Percentiles rank a stretch among this genome's conserved stretches.
Evolutionary conservation across 1,140 invertebrate species (phyloP).

Genomic region (Cyphomyrmex costatus): DNA sequence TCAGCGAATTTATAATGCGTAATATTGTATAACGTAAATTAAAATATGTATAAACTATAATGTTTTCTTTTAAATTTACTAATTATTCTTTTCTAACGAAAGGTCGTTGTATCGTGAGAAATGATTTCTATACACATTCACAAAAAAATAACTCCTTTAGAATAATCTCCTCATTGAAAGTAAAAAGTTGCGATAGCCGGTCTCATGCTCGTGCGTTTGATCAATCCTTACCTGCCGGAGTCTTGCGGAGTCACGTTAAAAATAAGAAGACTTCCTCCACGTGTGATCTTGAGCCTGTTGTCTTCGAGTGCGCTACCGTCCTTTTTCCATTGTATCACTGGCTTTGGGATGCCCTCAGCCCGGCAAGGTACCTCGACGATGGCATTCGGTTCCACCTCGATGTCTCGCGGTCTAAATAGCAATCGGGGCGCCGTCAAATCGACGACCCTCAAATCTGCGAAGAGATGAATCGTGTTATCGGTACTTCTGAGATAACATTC

Average conservation of each 20-base stretch:
- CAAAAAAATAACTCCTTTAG: no score
- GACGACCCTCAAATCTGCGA: conserved; percentile 89
- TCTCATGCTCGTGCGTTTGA: no score
- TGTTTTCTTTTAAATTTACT: no score
- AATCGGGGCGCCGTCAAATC: conserved; percentile 88
- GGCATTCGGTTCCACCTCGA: conserved; percentile 90
- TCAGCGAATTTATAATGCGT: no score
- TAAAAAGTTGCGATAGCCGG: no score
- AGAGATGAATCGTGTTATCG: conserved; percentile 90
- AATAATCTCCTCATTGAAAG: no score
- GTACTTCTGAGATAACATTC: conserved; percentile 93
- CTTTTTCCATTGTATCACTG: conserved; percentile 93
- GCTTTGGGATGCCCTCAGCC: conserved; percentile 92
- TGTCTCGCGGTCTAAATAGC: conserved; percentile 90
- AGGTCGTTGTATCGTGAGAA: no score
- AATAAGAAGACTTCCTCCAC: conserved; percentile 92
- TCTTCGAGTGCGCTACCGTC: conserved; percentile 89
- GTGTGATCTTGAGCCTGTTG: conserved; percentile 87
- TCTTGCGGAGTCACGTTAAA: conserved; percentile 91
- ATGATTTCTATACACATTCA: no score
- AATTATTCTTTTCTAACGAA: no score
- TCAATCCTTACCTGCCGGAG: conserved; percentile 88
- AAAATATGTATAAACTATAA: no score
- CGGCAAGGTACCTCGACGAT: conserved; percentile 94
- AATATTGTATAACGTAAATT: no score